These are phyloP conservation scores for Lamellibrachia columna DNA, from an alignment of 2,888 invertebrate genomes.

Conservation along the genomic window DNA sequence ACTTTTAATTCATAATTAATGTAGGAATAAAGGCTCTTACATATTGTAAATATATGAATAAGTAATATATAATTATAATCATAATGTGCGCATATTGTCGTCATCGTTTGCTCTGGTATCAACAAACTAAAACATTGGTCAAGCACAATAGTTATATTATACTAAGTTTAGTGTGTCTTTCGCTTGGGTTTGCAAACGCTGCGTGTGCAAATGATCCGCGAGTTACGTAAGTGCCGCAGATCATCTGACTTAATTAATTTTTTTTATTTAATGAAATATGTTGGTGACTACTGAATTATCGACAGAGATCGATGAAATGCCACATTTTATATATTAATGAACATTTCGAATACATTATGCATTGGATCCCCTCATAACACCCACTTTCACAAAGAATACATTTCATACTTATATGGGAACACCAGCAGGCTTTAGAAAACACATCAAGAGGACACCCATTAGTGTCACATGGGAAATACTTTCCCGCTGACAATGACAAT, in stretches of 20 bases:
- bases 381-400: background rate
- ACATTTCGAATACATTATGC: background rate
- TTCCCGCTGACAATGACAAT: background rate
- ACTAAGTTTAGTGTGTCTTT: background rate
- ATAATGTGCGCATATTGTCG: too few species aligned
- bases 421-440: background rate
- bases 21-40: too few species aligned
- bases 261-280: too few species aligned
- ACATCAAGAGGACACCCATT: background rate
- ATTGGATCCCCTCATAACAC: background rate
- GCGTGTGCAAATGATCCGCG: too few species aligned
- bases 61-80: background rate
- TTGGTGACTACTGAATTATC: background rate
- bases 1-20: too few species aligned
- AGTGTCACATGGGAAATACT: background rate
- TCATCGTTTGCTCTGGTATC: too few species aligned
- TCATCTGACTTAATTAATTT: too few species aligned
- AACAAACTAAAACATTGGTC: background rate
- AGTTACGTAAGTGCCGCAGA: too few species aligned
- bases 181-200: background rate
- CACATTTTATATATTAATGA: background rate
- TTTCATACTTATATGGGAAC: background rate
- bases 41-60: too few species aligned
- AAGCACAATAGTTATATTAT: background rate
- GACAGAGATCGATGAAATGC: background rate